Conservation (phyloP, 2,888 invertebrate species). For the Hypena proboscidalis region DNA sequence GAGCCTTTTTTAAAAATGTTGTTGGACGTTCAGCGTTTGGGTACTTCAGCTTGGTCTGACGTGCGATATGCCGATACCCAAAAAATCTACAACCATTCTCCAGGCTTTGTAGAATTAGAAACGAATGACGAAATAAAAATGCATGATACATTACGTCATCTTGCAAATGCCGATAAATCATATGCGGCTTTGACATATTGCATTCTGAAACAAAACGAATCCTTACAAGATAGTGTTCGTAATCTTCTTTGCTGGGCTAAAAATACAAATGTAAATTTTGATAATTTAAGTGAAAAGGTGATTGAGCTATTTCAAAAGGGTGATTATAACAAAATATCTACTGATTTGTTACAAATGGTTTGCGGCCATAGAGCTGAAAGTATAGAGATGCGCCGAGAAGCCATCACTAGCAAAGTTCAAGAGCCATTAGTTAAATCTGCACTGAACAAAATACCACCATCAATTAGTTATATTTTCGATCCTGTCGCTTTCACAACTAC, state of each 20-base stretch:
- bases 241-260: constrained; percentile 14
- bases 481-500: constrained; percentile 1
- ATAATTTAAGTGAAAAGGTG: constrained; percentile 1
- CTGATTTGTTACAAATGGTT: constrained; percentile 8
- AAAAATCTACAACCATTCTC: not conserved
- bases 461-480: not conserved
- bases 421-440: not conserved
- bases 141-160: constrained; percentile 25
- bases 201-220: too few relatives aligned
- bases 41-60: not conserved
- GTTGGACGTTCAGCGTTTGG: constrained; percentile 5
- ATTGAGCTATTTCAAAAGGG: not conserved
- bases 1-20: too few relatives aligned
- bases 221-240: constrained; percentile 19
- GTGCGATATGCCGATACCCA: not conserved
- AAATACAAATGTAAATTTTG: not conserved
- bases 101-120: constrained; percentile 19
- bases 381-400: constrained; percentile 7
- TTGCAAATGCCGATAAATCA: constrained; percentile 27
- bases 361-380: constrained; percentile 9
- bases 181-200: too few relatives aligned
- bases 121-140: constrained; percentile 29
- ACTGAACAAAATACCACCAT: constrained; percentile 3
- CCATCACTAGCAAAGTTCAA: not conserved
- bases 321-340: not conserved